Evolutionary conservation across 2,888 invertebrate species (phyloP), one percentile per base, ranked within the genome.

Genomic region (Margaritifera margaritifera): DNA sequence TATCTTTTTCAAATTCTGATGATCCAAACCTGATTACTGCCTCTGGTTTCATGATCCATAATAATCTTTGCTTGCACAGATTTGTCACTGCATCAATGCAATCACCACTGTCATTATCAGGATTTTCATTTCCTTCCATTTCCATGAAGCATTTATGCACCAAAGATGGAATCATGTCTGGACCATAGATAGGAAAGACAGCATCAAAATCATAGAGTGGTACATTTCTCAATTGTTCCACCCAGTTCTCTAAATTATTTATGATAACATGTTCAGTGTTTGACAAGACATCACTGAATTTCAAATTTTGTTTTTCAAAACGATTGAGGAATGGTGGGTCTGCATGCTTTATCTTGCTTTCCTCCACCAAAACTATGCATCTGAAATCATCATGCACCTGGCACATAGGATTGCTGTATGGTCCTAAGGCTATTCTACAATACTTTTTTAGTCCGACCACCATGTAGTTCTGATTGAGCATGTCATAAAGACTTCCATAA

Each of bases 261-360:
- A 72, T 67, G 0, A 76, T 22, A 18, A 31, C 22, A 3, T 31
- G 15, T 56, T 79, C 71, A 8, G 66, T 53, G 0, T 22, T 20
- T n/a, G 61, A 58, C 18, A 83, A 57, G 19, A 76, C 68, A 60
- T 82, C 82, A 54, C 62, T 50, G 62, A 82, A 76, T 60, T 77
- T 63, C 42, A 88, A 71, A 67, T 82, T 77, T 53, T 85, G 85
- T 27, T 85, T 85, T 69, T 85, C 85, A 71, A 85, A 82, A 18
- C 85, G 64, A 62, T 85, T 85, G 19, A 85, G 65, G 67, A 85
- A 81, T 15, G 85, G 84, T 42, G 83, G 81, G 58, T 83, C 82
- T 19, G 78, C 69, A 25, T 71, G 66, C 63, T 77, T 64, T 0
- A 84, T n/a, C 59, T 79, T 74, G 18, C 66, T 68, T 63, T 81